phyloP scores from a whole-genome alignment of 2,888 invertebrate genomes.

The Tanypteryx hageni region DNA sequence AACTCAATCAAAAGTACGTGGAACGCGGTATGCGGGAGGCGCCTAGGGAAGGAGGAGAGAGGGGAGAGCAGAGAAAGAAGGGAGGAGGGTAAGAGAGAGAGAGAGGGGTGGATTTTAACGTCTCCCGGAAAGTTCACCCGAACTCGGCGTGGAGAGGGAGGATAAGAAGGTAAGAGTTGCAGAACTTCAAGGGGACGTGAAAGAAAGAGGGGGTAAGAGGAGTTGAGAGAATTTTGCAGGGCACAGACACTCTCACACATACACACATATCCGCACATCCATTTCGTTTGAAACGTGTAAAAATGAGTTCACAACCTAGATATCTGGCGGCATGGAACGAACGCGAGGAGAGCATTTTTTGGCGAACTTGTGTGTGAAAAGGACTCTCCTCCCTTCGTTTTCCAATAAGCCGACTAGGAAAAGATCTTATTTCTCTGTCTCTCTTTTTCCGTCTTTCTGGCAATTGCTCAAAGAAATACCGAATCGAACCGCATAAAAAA shows the following conservation, averaged over 20 bases:
- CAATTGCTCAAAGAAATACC: neutral
- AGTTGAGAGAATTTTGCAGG: neutral
- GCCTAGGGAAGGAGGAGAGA: neutral
- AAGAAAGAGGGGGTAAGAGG: neutral
- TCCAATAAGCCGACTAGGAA: neutral
- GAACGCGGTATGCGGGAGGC: neutral
- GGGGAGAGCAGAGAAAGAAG: neutral
- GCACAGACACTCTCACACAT: too few relatives aligned
- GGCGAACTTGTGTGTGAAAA: neutral
- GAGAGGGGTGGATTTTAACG: neutral
- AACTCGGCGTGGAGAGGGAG: neutral
- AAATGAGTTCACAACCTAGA: constrained; percentile 31
- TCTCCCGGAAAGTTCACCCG: neutral
- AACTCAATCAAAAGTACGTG: constrained; percentile 57
- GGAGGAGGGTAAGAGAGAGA: neutral
- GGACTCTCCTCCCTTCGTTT: neutral
- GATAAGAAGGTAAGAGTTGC: neutral
- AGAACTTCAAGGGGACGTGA: neutral
- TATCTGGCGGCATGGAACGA: neutral
- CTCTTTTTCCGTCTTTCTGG: neutral
- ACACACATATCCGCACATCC: neutral
- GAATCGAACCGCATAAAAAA: neutral
- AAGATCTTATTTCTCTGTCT: neutral
- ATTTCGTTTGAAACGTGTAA: neutral
- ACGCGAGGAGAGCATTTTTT: neutral